Percentiles rank a stretch among this genome's conserved stretches.
Evolutionary conservation across 2,888 invertebrate species (phyloP).

Genomic region (Caenorhabditis sp.): DNA sequence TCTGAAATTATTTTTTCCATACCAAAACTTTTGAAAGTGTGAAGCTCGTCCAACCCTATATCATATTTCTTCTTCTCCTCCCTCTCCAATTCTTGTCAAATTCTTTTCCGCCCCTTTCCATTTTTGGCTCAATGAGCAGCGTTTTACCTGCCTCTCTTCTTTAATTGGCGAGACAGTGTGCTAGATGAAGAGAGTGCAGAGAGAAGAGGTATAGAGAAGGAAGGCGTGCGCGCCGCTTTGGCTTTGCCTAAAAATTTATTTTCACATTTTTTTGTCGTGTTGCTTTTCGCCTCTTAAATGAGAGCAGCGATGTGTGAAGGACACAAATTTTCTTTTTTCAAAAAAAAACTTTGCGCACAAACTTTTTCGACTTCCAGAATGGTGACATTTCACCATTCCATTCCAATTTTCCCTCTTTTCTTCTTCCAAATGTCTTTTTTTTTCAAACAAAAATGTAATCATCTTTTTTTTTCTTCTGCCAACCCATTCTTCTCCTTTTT

Average conservation of each 20-base stretch:
- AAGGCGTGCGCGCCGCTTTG: neutral
- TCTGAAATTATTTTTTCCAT: no score
- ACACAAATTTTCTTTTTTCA: neutral
- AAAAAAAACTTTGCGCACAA: neutral
- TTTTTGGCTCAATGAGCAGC: neutral
- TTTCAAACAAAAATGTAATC: no score
- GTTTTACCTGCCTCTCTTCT: neutral
- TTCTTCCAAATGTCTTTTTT: neutral
- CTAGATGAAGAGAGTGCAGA: neutral
- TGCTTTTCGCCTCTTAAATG: neutral
- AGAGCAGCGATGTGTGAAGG: neutral
- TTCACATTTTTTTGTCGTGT: neutral
- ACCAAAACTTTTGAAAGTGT: neutral
- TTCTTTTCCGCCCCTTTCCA: neutral
- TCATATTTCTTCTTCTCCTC: neutral
- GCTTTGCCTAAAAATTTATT: slow-evolving; percentile 1
- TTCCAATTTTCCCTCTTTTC: neutral
- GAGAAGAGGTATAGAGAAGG: neutral
- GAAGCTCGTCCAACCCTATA: neutral
- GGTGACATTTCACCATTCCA: neutral
- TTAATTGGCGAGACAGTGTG: neutral
- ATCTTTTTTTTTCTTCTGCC: no score
- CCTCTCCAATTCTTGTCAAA: neutral
- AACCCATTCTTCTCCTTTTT: neutral
- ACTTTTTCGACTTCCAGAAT: neutral